Evolutionary conservation across 2,797 vertebrate species (phyloP).

Genomic region (Dendrocincla fuliginosa): DNA sequence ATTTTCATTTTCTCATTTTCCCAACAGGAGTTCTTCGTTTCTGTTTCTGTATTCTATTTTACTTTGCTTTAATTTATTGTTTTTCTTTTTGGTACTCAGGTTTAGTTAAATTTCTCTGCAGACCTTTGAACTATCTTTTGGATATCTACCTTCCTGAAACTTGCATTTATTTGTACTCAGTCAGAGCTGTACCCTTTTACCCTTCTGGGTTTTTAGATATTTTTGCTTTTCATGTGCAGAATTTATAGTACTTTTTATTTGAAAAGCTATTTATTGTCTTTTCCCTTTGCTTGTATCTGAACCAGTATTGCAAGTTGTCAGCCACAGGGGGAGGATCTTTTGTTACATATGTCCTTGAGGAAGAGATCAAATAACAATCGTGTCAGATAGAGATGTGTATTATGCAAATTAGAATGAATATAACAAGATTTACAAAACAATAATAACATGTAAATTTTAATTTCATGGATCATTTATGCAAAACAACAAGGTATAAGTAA

Average conservation of each 20-base stretch:
- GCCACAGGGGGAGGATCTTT: neutral
- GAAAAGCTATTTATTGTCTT: neutral
- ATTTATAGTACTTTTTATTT: neutral
- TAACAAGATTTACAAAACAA: neutral
- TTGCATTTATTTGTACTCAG: neutral
- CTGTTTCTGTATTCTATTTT: neutral
- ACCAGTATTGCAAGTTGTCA: neutral
- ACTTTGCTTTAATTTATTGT: neutral
- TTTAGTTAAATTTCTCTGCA: neutral
- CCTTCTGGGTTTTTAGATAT: neutral
- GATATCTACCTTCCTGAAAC: neutral
- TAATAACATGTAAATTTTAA: neutral
- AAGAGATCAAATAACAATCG: neutral
- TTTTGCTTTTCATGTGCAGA: neutral
- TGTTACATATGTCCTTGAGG: neutral
- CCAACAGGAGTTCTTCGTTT: neutral
- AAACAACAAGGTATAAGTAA: neutral
- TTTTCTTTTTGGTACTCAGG: neutral
- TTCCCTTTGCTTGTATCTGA: neutral
- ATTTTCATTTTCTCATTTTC: neutral
- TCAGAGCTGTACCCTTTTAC: neutral
- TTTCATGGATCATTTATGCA: neutral
- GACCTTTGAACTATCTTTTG: neutral
- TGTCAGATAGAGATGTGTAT: accelerated
- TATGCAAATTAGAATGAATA: neutral